A percentile compares a stretch with the other conserved stretches of the same genome.
Conservation (phyloP, 2,888 invertebrate genomes). For the Caenorhabditis sinica region DNA sequence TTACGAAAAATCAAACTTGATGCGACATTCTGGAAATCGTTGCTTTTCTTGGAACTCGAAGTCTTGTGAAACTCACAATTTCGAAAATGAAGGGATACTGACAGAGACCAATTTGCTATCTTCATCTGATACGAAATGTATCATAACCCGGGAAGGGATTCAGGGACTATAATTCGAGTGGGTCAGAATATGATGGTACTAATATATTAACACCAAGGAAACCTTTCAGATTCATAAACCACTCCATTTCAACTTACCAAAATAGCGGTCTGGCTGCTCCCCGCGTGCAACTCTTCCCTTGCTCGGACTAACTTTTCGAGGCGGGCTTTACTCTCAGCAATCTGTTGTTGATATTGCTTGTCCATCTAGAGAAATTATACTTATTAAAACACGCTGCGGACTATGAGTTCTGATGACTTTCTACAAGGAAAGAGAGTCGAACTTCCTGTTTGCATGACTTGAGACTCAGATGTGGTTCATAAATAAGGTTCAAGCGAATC, state of each 20-base stretch:
- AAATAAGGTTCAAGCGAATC: too few species aligned
- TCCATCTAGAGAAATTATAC: constrained; percentile 52
- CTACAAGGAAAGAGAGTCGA: not conserved
- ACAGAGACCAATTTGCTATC: not conserved
- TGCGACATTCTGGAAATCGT: not conserved
- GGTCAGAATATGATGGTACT: not conserved
- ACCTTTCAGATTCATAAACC: not conserved
- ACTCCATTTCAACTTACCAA: constrained; percentile 50
- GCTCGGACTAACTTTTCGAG: constrained; percentile 45
- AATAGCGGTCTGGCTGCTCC: constrained; percentile 58
- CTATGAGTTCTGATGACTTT: not conserved
- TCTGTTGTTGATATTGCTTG: constrained; percentile 41
- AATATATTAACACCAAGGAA: not conserved
- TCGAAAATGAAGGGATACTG: not conserved
- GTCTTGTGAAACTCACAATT: not conserved
- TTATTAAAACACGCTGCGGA: constrained; percentile 7
- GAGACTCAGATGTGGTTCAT: too few species aligned
- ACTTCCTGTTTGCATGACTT: not conserved
- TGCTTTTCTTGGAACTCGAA: not conserved
- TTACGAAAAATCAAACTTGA: not conserved
- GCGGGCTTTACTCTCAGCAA: constrained; percentile 38
- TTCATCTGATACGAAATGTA: not conserved
- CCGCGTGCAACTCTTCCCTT: constrained; percentile 53
- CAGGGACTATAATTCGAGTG: not conserved
- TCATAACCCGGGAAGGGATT: not conserved